Evolutionary conservation across 2,888 invertebrate species (phyloP), one percentile per base, ranked within the genome.

Genomic region (Pandemis heparana): DNA sequence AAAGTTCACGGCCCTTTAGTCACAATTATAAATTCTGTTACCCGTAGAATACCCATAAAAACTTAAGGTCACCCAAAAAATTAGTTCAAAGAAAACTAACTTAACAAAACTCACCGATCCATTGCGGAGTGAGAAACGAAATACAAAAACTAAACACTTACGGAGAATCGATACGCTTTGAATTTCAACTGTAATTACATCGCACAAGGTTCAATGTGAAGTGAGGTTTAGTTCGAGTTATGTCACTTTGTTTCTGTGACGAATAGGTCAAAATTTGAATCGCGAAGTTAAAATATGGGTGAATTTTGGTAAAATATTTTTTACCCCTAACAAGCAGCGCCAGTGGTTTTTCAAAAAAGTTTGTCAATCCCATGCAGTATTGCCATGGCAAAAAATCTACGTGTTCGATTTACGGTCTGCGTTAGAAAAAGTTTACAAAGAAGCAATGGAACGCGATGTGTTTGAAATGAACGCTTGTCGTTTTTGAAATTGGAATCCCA

Each of bases 401-500:
- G 51, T 12, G 7, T 51, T 7, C 23, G 5, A 16, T 3, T 60
- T 14, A 60, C 7, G n/a, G 38, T 60, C n/a, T 32, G 5, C 9
- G 2, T 14, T 38, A 38, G 32, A n/a, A 38, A 60, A 38, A 39
- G 14, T 7, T 14, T 16, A 18, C 1, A 23, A 63, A 51, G 10
- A 41, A 62, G 74, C 74, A 74, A 71, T 74, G 74, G 53, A 74
- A 71, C 61, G 38, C 41, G 46, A 53, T 16, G 43, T 75, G 75
- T 77, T 79, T 69, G 78, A 77, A 75, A 77, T 75, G 77, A 75
- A 78, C 73, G 63, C 14, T n/a, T 7, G 32, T 18, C 64, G 72
- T 62, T 62, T 83, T 82, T 82, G 82, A 85, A 84, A 89, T 88
- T 89, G 92, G 92, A 91, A 92, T 92, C 91, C 85, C 86, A 84